phyloP scores from a whole-genome alignment of 2,797 vertebrate species.

The Euphonia xanthogaster region DNA sequence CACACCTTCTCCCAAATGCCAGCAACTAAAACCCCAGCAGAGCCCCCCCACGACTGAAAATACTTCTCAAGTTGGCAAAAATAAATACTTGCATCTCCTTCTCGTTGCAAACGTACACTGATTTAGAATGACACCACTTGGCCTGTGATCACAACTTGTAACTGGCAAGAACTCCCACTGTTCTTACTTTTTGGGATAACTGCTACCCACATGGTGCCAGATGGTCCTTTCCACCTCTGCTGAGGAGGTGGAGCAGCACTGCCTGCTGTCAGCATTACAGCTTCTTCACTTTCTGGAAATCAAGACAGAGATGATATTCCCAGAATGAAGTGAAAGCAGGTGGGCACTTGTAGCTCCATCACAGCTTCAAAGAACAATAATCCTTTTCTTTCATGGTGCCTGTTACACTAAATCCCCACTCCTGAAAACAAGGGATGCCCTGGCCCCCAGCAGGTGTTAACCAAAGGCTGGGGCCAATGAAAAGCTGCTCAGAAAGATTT shows the following conservation, averaged over 20 bases:
- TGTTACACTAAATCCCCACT: not conserved
- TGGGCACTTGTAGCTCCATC: not conserved
- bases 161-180: conserved; percentile 66
- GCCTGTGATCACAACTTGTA: conserved; percentile 65
- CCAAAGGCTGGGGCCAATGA: not conserved
- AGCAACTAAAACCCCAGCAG: not conserved
- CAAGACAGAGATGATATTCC: not conserved
- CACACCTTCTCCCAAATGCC: not conserved
- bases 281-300: not conserved
- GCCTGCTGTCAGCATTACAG: conserved; percentile 41
- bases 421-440: not conserved
- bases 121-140: conserved; percentile 46
- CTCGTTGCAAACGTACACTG: not conserved
- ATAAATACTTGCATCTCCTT: not conserved
- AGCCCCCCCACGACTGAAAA: not conserved
- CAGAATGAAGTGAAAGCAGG: not conserved
- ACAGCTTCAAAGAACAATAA: not conserved
- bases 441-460: not conserved
- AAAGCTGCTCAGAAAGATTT: not conserved
- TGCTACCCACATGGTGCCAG: conserved; percentile 57
- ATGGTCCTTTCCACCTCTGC: conserved; percentile 63
- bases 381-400: not conserved
- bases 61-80: not conserved
- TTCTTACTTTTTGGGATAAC: conserved; percentile 55
- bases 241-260: conserved; percentile 59